Conservation (phyloP, 2,888 invertebrate genomes). For the Meghimatium bilineatum region DNA sequence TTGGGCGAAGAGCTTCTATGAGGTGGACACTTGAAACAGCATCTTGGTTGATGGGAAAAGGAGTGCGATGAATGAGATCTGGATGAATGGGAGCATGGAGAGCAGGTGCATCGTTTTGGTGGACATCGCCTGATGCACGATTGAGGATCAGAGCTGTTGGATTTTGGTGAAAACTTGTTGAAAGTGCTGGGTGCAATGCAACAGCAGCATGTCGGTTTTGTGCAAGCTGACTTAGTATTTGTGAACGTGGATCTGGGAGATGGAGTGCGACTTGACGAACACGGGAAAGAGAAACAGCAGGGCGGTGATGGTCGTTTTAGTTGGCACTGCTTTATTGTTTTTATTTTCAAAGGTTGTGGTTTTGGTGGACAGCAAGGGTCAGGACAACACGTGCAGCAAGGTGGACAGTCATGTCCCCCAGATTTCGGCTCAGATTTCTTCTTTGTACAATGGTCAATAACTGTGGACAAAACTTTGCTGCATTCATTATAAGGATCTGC, state of each 20-base stretch:
- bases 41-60: not conserved
- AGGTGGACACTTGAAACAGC: not conserved
- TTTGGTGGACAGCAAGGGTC: not conserved
- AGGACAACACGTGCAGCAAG: not conserved
- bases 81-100: not conserved
- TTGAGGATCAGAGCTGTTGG: not conserved
- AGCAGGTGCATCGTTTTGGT: not conserved
- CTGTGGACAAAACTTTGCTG: conserved; percentile 3
- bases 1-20: not conserved
- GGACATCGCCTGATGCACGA: not conserved
- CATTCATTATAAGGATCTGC: conserved; percentile 32
- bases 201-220: not conserved
- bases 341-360: not conserved
- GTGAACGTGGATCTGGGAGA: not conserved
- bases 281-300: not conserved
- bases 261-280: not conserved
- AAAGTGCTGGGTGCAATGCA: not conserved
- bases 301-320: not conserved
- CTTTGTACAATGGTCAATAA: conserved; percentile 21
- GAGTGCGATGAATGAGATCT: not conserved
- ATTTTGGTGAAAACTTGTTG: not conserved
- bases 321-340: not conserved
- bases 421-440: conserved; percentile 14
- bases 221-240: not conserved
- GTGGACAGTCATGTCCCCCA: not conserved